Evolutionary conservation across 1,140 invertebrate genomes (phyloP), one percentile per base, ranked within the genome.

Genomic region (Potamilus streckersoni): DNA sequence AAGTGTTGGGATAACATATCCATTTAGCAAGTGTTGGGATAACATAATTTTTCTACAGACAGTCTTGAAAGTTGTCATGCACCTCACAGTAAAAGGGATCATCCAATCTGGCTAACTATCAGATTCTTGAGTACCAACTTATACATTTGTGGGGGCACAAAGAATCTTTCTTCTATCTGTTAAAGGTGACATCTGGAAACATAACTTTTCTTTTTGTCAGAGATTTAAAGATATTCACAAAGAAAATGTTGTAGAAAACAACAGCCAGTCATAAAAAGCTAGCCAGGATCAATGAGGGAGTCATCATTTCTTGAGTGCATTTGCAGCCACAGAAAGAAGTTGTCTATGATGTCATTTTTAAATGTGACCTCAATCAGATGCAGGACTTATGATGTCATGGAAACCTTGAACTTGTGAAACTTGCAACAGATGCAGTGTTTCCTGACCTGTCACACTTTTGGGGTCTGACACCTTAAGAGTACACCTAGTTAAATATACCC

Each of bases 401-500:
- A 56, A 13, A 62, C 66, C n/a, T 67, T 2, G 31, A 31, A 65
- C 0, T 71, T 57, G 5, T 19, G 31, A 17, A 57, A 13, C 27
- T 14, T 73, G 15, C 69, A 57, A 20, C 27, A 23, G 15, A 23
- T 56, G 16, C 71, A 61, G 49, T 59, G 57, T 57, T 58, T 76
- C 20, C 27, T 59, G 19, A 56, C 66, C 60, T 76, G 8, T 65
- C 69, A 63, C 56, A 70, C 57, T 62, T 14, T 31, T 76, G 75
- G 17, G 76, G 20, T 16, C 60, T 19, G n/a, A 76, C 49, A 15
- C 73, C 73, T 65, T 75, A 61, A 3, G 1, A 6, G 73, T 64
- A 74, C 16, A 79, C 55, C 64, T 79, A 31, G 67, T 79, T 70
- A 27, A 73, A 61, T 6, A 79, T 31, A 11, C 77, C 77, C 13